Conservation (phyloP, 2,113 vertebrate genomes). For the Indicator indicator region DNA sequence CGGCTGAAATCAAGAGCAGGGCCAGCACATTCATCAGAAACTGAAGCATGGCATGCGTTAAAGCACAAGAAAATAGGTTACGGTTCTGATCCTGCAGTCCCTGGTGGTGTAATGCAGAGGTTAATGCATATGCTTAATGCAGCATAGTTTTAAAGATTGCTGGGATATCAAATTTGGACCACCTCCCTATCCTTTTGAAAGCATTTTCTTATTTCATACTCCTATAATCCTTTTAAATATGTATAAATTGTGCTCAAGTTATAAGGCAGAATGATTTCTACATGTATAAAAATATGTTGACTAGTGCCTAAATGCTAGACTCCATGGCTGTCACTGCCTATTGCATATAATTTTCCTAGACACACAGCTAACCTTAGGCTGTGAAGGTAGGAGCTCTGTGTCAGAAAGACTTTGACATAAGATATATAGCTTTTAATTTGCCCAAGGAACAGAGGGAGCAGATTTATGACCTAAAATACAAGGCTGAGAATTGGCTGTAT, state of each 20-base stretch:
- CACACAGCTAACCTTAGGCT: constrained; percentile 66
- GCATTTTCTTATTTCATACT: constrained; percentile 38
- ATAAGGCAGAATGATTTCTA: constrained; percentile 30
- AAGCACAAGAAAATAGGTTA: neutral
- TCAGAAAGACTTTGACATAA: constrained; percentile 72
- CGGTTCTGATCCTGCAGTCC: neutral
- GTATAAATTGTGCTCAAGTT: constrained; percentile 17
- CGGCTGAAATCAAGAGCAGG: neutral
- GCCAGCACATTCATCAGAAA: neutral
- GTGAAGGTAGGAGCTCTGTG: constrained; percentile 54
- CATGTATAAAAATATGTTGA: constrained; percentile 56
- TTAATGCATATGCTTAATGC: constrained; percentile 1
- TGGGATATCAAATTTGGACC: neutral
- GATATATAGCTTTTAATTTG: constrained; percentile 79
- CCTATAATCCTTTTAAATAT: constrained; percentile 14
- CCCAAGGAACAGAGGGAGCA: constrained; percentile 56
- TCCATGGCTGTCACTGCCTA: constrained; percentile 56
- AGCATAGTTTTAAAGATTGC: neutral
- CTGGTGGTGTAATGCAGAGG: neutral
- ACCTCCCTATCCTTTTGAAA: neutral
- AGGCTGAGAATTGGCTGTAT: constrained; percentile 63
- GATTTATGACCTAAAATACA: constrained; percentile 68
- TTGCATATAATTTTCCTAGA: constrained; percentile 55
- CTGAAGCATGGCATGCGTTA: neutral
- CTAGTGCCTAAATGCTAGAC: constrained; percentile 47